A percentile compares a stretch with the other conserved stretches of the same genome.
phyloP scores from a whole-genome alignment of 1,140 invertebrate species.

The Ceratina japonica region DNA sequence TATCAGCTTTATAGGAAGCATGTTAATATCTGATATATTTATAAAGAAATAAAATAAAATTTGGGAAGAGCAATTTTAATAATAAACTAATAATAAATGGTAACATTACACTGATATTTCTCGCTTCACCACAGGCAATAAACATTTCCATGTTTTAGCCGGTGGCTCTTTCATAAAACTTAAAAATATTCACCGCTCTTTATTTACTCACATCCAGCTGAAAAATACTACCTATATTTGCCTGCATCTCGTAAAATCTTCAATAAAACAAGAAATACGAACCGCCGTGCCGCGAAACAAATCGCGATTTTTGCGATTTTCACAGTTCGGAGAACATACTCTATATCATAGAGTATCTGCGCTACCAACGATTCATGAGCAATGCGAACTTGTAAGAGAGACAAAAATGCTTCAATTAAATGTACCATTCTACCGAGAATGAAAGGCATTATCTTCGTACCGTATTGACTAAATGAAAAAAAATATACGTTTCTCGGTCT shows the following conservation, averaged over 20 bases:
- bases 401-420: background rate
- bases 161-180: background rate
- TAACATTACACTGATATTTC: background rate
- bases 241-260: background rate
- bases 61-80: no score
- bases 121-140: background rate
- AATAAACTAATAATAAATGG: background rate
- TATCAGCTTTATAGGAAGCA: no score
- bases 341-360: background rate
- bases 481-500: no score
- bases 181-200: background rate
- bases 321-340: background rate
- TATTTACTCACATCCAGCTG: background rate
- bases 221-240: background rate
- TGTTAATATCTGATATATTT: no score
- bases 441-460: background rate
- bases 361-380: background rate
- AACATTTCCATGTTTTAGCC: background rate
- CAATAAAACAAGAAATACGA: background rate
- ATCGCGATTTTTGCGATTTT: background rate
- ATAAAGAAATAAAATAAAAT: no score
- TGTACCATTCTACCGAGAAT: background rate
- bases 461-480: no score
- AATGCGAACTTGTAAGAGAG: background rate
- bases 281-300: background rate